phyloP scores from a whole-genome alignment of 2,113 vertebrate genomes.

The Symphodus melops region DNA sequence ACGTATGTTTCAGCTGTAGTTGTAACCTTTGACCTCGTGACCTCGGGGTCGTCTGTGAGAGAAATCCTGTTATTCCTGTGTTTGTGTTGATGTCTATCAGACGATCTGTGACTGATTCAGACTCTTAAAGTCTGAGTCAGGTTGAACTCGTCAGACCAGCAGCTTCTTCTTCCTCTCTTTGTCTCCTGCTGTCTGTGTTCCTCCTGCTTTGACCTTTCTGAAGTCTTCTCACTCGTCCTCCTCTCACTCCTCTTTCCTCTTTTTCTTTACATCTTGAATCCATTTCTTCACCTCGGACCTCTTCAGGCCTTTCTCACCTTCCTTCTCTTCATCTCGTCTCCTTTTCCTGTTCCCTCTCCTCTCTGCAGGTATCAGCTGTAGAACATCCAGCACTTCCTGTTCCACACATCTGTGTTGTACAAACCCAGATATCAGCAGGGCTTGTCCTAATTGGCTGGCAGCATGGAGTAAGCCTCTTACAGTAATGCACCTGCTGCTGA shows the following conservation, averaged over 20 bases:
- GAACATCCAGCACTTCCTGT: not conserved
- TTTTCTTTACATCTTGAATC: too few species aligned
- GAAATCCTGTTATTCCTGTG: not conserved
- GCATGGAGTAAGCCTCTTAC: constrained; percentile 75
- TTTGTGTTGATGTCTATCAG: too few species aligned
- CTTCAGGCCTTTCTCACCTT: too few species aligned
- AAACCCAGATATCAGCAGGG: not conserved
- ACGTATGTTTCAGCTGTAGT: not conserved
- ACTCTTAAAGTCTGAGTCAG: not conserved
- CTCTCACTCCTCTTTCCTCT: too few species aligned
- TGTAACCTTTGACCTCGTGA: not conserved
- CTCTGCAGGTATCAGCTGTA: not conserved
- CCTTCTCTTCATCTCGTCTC: too few species aligned
- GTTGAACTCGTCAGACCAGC: constrained; percentile 1
- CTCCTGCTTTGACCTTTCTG: too few species aligned
- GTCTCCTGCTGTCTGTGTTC: not conserved
- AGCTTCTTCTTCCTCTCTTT: not conserved
- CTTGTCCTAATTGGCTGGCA: constrained; percentile 8
- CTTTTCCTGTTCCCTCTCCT: not conserved
- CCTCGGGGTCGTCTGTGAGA: not conserved
- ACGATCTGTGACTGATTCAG: too few species aligned
- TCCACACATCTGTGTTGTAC: not conserved
- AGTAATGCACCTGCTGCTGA: constrained; percentile 72
- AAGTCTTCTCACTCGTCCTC: too few species aligned
- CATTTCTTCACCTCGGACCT: too few species aligned